Percentiles rank a stretch among this genome's conserved stretches.
These are phyloP conservation scores for Glyptemys insculpta DNA, from an alignment of 2,797 vertebrate genomes.

Conservation along the genomic window DNA sequence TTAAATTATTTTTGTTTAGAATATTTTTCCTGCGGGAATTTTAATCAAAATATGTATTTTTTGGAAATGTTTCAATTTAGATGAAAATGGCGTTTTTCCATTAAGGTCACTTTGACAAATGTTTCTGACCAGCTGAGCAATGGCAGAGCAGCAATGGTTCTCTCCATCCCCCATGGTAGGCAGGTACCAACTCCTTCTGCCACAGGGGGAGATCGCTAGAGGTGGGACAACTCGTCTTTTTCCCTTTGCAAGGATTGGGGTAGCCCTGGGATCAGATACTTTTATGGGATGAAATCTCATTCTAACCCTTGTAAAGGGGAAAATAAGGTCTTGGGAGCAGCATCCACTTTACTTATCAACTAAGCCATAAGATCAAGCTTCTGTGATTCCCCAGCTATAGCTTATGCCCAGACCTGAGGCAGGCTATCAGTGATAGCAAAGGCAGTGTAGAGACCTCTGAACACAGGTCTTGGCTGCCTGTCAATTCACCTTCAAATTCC, in stretches of 20 bases:
- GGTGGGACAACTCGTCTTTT: background rate
- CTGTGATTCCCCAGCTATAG: background rate
- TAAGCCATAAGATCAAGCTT: background rate
- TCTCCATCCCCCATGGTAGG: too few relatives aligned
- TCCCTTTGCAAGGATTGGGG: background rate
- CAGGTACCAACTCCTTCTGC: background rate
- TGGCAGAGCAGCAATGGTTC: too few relatives aligned
- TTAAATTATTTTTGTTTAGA: too few relatives aligned
- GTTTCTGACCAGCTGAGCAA: too few relatives aligned
- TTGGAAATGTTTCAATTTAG: too few relatives aligned
- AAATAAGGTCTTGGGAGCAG: background rate
- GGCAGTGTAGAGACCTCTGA: background rate
- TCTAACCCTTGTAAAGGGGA: background rate
- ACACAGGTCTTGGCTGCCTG: background rate
- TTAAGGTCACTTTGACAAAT: too few relatives aligned
- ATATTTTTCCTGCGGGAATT: too few relatives aligned
- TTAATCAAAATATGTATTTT: too few relatives aligned
- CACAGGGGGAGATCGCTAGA: background rate
- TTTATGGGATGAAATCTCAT: background rate
- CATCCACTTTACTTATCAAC: background rate
- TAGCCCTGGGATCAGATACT: fast-evolving
- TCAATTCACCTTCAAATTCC: background rate
- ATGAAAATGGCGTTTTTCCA: too few relatives aligned
- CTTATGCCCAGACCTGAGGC: background rate
- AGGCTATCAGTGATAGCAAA: background rate